These are phyloP conservation scores for Saccostrea echinata DNA, from an alignment of 1,140 invertebrate species.

Conservation along the genomic window DNA sequence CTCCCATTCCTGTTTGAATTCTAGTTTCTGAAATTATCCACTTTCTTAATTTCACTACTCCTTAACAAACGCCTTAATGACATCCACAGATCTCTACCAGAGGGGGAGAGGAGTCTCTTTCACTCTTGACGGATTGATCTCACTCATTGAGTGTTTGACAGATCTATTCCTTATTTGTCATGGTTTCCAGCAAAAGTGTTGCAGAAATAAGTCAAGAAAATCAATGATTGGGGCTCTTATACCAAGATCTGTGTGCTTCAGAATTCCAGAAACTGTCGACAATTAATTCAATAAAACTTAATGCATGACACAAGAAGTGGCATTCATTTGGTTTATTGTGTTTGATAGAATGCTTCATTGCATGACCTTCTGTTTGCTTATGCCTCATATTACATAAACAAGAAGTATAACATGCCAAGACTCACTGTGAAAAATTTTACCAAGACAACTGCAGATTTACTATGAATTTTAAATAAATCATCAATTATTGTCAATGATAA, in stretches of 20 bases:
- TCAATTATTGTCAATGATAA: background rate
- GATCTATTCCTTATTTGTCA: constrained; percentile 16
- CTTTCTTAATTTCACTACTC: too few relatives aligned
- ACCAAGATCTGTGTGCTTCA: constrained; percentile 4
- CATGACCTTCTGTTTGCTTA: background rate
- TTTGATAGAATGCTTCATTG: background rate
- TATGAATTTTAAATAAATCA: too few relatives aligned
- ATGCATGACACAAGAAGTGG: constrained; percentile 25
- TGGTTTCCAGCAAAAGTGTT: constrained; percentile 7
- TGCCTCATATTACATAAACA: background rate
- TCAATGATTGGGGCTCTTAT: constrained; percentile 17
- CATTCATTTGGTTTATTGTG: constrained; percentile 6
- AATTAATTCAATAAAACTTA: constrained; percentile 36
- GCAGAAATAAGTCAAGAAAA: constrained; percentile 1
- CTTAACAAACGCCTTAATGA: background rate
- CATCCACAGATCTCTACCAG: background rate
- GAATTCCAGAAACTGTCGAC: constrained; percentile 18
- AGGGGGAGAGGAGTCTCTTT: background rate
- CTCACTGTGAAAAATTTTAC: background rate
- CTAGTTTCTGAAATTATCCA: too few relatives aligned
- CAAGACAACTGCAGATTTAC: background rate
- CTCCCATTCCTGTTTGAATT: too few relatives aligned
- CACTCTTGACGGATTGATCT: background rate
- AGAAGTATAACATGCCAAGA: background rate
- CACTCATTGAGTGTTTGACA: constrained; percentile 16